Evolutionary conservation across 64 coral and sea anemone genomes (phyloP).

Genomic region (Stichodactyla helianthus): DNA sequence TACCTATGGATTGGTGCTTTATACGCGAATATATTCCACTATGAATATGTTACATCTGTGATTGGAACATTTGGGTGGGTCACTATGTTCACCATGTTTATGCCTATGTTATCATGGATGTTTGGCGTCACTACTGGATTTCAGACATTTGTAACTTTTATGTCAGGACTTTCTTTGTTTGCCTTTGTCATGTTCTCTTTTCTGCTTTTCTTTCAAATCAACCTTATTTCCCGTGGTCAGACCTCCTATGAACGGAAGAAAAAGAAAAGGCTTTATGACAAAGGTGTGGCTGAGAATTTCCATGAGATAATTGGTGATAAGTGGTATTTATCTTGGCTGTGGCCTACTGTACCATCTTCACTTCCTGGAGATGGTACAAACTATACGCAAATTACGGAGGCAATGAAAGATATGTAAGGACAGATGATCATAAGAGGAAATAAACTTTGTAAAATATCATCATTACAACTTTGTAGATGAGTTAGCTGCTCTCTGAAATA

Average conservation of each 20-base stretch:
- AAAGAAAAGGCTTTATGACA: constrained; percentile 69
- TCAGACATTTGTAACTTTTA: constrained; percentile 80
- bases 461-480: too few relatives aligned
- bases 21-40: constrained; percentile 84
- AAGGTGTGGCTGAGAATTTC: constrained; percentile 76
- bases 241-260: constrained; percentile 89
- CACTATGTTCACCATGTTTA: constrained; percentile 82
- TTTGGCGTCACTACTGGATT: constrained; percentile 64
- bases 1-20: constrained; percentile 93
- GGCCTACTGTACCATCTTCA: constrained; percentile 59
- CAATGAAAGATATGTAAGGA: not conserved
- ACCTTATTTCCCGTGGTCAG: constrained; percentile 82
- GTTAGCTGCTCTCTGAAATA: too few relatives aligned
- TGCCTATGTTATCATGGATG: constrained; percentile 65
- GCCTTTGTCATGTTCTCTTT: constrained; percentile 68
- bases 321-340: constrained; percentile 81
- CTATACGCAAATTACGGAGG: constrained; percentile 30
- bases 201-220: constrained; percentile 73
- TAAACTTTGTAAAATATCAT: too few relatives aligned
- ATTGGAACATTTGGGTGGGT: constrained; percentile 54
- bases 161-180: constrained; percentile 69
- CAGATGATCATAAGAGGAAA: too few relatives aligned
- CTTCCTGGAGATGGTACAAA: constrained; percentile 81
- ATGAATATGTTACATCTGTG: constrained; percentile 68
- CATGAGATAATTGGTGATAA: constrained; percentile 63